Evolutionary conservation across 2,113 vertebrate species (phyloP).

Genomic region (Embiotoca jacksoni): DNA sequence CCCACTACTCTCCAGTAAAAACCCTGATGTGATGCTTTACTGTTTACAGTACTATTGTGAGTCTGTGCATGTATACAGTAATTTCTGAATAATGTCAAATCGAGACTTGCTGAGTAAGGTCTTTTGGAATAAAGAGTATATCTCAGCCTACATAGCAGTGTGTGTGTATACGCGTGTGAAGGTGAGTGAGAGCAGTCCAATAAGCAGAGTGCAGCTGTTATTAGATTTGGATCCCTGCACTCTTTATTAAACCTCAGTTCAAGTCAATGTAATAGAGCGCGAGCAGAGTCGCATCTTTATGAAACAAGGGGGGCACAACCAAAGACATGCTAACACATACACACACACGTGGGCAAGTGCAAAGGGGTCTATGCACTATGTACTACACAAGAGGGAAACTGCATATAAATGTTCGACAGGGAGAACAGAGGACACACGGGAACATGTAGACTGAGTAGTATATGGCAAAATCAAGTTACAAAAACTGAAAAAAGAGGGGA

Average conservation of each 20-base stretch:
- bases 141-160: constrained; percentile 10
- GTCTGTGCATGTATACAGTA: constrained; percentile 9
- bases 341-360: not conserved
- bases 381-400: not conserved
- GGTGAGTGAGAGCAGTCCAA: constrained; percentile 68
- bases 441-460: not conserved
- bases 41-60: not conserved
- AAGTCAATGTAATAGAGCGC: constrained; percentile 64
- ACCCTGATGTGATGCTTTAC: not conserved
- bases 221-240: constrained; percentile 76
- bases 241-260: constrained; percentile 78
- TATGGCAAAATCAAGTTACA: not conserved
- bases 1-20: not conserved
- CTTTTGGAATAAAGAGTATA: constrained; percentile 27
- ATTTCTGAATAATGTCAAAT: constrained; percentile 20
- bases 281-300: constrained; percentile 63
- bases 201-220: constrained; percentile 77
- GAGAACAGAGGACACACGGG: not conserved
- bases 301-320: constrained; percentile 51
- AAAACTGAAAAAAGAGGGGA: not conserved
- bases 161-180: constrained; percentile 41
- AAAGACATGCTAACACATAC: constrained; percentile 32
- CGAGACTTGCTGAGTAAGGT: constrained; percentile 41
- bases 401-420: not conserved
- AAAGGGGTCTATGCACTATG: not conserved